Evolutionary conservation across 2,113 vertebrate genomes (phyloP).

Genomic region (Nicator chloris): DNA sequence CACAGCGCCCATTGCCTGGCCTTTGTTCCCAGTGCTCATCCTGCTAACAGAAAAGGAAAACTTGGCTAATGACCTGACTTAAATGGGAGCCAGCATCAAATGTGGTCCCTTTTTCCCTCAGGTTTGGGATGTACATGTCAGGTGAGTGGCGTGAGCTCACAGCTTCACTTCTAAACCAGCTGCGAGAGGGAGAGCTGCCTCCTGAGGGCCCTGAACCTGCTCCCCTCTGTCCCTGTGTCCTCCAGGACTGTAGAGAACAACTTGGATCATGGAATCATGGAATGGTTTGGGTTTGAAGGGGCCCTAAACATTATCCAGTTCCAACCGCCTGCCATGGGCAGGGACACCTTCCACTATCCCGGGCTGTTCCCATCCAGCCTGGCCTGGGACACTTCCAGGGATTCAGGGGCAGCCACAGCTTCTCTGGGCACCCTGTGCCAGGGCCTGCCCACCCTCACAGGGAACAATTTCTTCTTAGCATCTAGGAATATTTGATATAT

Average conservation of each 20-base stretch:
- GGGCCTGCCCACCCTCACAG: rapidly evolving
- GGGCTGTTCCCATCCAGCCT: rapidly evolving
- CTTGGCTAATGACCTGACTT: neutral
- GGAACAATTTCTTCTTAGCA: too few species aligned
- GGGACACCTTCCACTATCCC: neutral
- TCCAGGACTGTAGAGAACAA: neutral
- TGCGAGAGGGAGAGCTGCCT: neutral
- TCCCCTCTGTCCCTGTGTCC: neutral
- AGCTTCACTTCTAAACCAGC: neutral
- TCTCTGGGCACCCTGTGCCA: neutral
- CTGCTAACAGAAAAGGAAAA: neutral
- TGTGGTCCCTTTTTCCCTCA: too few species aligned
- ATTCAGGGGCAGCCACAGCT: neutral
- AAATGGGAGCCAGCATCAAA: neutral
- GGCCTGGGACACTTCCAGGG: neutral
- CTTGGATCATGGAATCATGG: too few species aligned
- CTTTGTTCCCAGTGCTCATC: neutral
- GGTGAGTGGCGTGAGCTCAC: neutral
- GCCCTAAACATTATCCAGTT: neutral
- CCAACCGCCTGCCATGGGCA: rapidly evolving
- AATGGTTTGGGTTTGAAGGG: neutral
- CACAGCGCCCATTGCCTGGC: neutral
- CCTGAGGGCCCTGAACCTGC: neutral
- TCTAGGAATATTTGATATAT: neutral
- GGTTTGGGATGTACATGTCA: rapidly evolving